Evolutionary conservation across 1,140 invertebrate species (phyloP).

Genomic region (Drosophila melanogaster): DNA sequence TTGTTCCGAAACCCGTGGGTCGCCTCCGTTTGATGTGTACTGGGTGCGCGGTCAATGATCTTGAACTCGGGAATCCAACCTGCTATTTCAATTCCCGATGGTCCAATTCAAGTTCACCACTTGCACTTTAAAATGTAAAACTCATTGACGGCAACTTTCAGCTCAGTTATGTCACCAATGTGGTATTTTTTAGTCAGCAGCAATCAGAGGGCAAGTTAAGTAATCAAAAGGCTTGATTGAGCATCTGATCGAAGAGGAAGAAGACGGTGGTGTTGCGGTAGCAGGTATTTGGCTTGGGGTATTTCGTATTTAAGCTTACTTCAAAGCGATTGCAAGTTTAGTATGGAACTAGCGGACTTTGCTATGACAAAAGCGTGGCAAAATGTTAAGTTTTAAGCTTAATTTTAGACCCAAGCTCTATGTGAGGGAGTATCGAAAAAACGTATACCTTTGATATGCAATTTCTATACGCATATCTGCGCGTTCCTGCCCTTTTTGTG

Average conservation of each 20-base stretch:
- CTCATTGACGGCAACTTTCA: constrained; percentile 48
- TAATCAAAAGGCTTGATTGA: constrained; percentile 72
- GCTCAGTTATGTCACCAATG: constrained; percentile 75
- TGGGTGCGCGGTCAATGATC: constrained; percentile 67
- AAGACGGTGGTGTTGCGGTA: neutral
- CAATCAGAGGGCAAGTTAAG: constrained; percentile 60
- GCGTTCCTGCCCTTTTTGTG: constrained; percentile 16
- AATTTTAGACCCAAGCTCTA: neutral
- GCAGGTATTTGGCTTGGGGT: neutral
- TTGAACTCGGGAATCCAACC: constrained; percentile 40
- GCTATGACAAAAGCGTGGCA: no score
- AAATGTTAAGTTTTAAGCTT: neutral
- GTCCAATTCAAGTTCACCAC: constrained; percentile 78
- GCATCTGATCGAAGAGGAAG: neutral
- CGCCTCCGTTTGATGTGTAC: constrained; percentile 57
- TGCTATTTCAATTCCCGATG: constrained; percentile 57
- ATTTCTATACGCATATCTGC: no score
- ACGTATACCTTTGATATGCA: neutral
- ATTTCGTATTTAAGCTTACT: neutral
- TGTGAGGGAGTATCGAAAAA: neutral
- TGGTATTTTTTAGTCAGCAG: constrained; percentile 36
- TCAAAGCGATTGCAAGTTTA: no score
- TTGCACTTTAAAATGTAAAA: constrained; percentile 77
- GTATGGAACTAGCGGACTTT: no score
- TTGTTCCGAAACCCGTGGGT: constrained; percentile 57